Conservation (phyloP, 2,113 vertebrate species). For the Heterochromis multidens region DNA sequence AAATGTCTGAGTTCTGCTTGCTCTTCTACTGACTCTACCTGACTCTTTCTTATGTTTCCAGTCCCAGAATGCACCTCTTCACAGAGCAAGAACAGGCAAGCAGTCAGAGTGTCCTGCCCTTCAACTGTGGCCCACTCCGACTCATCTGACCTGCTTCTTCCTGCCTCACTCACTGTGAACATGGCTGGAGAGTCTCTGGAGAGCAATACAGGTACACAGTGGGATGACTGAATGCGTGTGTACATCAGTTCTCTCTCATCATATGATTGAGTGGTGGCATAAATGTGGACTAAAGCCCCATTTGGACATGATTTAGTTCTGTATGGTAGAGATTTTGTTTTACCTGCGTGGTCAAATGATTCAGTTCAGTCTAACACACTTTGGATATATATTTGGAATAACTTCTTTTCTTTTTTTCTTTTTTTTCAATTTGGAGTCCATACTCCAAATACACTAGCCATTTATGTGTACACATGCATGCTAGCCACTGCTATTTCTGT, state of each 20-base stretch:
- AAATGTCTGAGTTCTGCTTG: not conserved
- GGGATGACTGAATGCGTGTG: not conserved
- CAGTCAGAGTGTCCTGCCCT: not conserved
- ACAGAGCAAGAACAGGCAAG: not conserved
- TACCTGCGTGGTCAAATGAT: no score
- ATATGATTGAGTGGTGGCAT: no score
- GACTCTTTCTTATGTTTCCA: not conserved
- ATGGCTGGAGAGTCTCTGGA: not conserved
- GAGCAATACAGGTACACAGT: slow-evolving; percentile 31
- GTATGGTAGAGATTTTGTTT: no score
- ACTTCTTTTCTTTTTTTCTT: no score
- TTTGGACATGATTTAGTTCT: no score
- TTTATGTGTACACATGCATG: no score
- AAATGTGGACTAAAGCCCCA: no score
- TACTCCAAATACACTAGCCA: no score
- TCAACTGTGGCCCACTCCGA: not conserved
- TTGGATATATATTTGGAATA: no score
- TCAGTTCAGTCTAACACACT: no score
- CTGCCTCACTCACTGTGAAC: not conserved
- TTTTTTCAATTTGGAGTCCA: no score
- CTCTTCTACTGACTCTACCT: not conserved
- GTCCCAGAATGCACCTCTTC: slow-evolving; percentile 45
- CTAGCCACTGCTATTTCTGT: no score
- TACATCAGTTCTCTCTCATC: not conserved
- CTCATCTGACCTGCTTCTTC: not conserved